Conservation (phyloP, 2,888 invertebrate genomes). For the Rhagonycha fulva region DNA sequence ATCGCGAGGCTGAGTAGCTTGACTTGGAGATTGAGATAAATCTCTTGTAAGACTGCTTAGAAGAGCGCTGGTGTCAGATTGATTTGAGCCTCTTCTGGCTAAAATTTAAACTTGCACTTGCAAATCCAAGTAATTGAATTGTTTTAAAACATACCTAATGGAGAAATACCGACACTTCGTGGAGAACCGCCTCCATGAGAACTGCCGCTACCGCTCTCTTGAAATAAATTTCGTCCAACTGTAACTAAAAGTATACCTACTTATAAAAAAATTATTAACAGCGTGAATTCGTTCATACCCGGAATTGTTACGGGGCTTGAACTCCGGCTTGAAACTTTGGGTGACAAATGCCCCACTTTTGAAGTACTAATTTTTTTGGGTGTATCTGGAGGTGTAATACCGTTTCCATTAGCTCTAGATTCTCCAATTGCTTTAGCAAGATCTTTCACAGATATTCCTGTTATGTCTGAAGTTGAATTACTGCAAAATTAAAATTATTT, state of each 20-base stretch:
- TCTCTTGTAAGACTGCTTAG: constrained; percentile 66
- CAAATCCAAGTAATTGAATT: not conserved
- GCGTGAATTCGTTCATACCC: constrained; percentile 48
- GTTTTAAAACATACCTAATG: constrained; percentile 54
- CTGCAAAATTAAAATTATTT: constrained; percentile 44
- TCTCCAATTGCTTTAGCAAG: constrained; percentile 76
- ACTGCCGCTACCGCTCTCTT: constrained; percentile 60
- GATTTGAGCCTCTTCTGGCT: constrained; percentile 60
- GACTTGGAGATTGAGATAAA: constrained; percentile 63
- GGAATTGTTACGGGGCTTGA: constrained; percentile 67
- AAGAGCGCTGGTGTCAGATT: constrained; percentile 66
- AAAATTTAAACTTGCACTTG: constrained; percentile 47
- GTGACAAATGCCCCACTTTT: constrained; percentile 53
- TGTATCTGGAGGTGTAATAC: constrained; percentile 71
- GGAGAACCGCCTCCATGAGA: constrained; percentile 60
- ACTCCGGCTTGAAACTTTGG: constrained; percentile 59
- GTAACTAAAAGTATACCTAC: not conserved
- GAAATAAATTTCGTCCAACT: constrained; percentile 37
- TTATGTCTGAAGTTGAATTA: constrained; percentile 60
- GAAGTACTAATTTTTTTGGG: constrained; percentile 62
- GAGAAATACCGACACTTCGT: constrained; percentile 61
- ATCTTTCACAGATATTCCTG: constrained; percentile 72
- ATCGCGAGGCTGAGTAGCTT: constrained; percentile 58
- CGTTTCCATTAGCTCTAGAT: constrained; percentile 78
- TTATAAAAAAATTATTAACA: not conserved